Percentiles rank a stretch among this genome's conserved stretches.
Evolutionary conservation across 2,113 vertebrate genomes (phyloP).

Genomic region (Cnemophilus loriae): DNA sequence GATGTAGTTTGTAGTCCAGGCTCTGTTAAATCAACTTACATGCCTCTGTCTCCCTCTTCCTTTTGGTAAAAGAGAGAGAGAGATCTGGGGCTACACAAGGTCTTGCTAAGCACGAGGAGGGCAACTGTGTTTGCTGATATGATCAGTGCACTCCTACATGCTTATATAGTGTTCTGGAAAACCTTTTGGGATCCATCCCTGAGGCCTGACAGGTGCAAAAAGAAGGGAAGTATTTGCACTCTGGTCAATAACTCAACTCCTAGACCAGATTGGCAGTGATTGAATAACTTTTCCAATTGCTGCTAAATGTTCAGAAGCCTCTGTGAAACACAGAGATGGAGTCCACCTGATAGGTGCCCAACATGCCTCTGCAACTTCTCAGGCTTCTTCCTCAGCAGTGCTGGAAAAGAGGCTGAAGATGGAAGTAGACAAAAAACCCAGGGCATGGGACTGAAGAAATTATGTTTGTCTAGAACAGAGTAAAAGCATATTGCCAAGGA

Average conservation of each 20-base stretch:
- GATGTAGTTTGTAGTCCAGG: constrained; percentile 18
- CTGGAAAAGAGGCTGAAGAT: not conserved
- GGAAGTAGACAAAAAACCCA: not conserved
- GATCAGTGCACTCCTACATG: not conserved
- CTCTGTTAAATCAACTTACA: constrained; percentile 23
- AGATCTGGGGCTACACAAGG: not conserved
- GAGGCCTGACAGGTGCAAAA: not conserved
- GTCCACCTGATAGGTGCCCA: not conserved
- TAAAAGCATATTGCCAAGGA: not conserved
- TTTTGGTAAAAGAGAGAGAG: not conserved
- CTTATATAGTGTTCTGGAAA: not conserved
- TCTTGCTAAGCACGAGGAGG: not conserved
- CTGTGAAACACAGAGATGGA: not conserved
- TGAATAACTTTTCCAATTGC: not conserved
- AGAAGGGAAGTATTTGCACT: not conserved
- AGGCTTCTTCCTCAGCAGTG: not conserved
- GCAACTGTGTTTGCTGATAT: not conserved
- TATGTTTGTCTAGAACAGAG: not conserved
- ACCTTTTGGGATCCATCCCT: not conserved
- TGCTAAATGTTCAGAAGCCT: not conserved
- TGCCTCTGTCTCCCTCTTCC: not conserved
- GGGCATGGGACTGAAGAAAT: not conserved
- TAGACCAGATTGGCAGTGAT: not conserved
- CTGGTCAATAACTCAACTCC: not conserved
- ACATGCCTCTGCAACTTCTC: not conserved